A percentile compares a stretch with the other conserved stretches of the same genome.
Conservation (phyloP, 2,797 vertebrate species). For the Stomatorhinus walkeri region DNA sequence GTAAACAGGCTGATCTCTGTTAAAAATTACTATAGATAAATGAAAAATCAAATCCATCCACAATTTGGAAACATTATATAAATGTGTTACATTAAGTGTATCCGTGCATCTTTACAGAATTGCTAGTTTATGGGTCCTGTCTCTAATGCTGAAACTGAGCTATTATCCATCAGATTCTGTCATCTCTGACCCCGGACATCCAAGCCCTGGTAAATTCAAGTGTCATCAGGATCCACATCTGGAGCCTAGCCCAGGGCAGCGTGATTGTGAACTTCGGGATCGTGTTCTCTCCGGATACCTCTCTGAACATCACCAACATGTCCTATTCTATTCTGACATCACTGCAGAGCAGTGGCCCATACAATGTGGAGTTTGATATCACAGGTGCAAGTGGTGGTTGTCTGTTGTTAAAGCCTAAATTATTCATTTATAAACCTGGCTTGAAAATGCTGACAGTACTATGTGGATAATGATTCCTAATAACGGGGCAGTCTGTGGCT, state of each 20-base stretch:
- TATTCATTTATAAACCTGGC: neutral
- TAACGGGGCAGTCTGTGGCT: neutral
- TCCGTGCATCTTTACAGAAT: neutral
- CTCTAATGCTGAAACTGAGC: neutral
- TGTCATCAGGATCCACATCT: constrained; percentile 58
- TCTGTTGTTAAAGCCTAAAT: neutral
- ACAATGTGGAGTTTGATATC: constrained; percentile 51
- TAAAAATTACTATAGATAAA: neutral
- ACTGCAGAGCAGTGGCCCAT: constrained; percentile 55
- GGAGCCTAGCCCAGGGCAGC: constrained; percentile 56
- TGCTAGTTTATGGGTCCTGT: neutral
- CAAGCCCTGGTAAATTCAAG: constrained; percentile 53
- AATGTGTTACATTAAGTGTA: neutral
- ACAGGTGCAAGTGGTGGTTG: constrained; percentile 41
- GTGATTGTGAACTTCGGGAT: constrained; percentile 62
- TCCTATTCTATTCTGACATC: constrained; percentile 50
- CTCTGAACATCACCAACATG: constrained; percentile 40
- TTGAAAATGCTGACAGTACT: neutral
- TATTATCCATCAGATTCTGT: constrained; percentile 53
- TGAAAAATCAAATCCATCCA: neutral
- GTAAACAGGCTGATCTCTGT: neutral
- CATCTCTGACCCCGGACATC: constrained; percentile 47
- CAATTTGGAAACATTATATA: neutral
- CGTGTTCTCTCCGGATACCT: constrained; percentile 43
- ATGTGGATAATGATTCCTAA: neutral